Evolutionary conservation across 1,140 invertebrate species (phyloP), one percentile per base, ranked within the genome.

Genomic region (Drosophila bipectinata): DNA sequence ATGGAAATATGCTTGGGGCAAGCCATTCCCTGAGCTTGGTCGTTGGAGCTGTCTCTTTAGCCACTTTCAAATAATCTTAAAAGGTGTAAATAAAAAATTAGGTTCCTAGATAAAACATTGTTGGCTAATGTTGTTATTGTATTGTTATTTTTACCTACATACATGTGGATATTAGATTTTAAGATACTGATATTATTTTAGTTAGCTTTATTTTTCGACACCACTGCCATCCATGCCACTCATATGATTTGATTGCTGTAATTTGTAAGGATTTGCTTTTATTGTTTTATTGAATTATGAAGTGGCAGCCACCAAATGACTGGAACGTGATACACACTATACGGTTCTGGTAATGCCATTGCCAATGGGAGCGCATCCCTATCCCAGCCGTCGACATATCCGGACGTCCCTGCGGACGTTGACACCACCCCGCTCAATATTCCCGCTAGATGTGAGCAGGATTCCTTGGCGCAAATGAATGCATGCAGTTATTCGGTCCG

Each of bases 241-340:
- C 57, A 45, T 72, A 72, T 83, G 75, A 85, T 90, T 89, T 83
- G 83, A 88, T 90, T 90, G 87, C 79, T 82, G 81, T 90, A 90
- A 90, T 85, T 90, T 85, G 85, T 90, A 79, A 75, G 87, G 87
- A 90, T 90, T 85, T 52, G 63, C 63, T 77, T 85, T 90, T 90
- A 90, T 90, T 90, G 85, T 90, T 90, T 90, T 90, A 90, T 90
- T 90, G 87, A 90, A 90, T 90, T 90, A 90, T 90, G 87, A 90
- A 90, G 87, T 90, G 82, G 72, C 63, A 85, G 72, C 78, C 73
- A 63, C 57, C 61, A 90, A 90, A 90, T 90, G 77, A 77, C 71
- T 57, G 21, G 61, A 67, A 90, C 87, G 87, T 90, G 87, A 77
- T 83, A 18, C 41, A 81, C 78, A 75, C 82, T 78, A 53, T 34